A percentile compares a stretch with the other conserved stretches of the same genome.
These are phyloP conservation scores for Phylloscopus collybita DNA, from an alignment of 2,797 vertebrate species.

Conservation along the genomic window DNA sequence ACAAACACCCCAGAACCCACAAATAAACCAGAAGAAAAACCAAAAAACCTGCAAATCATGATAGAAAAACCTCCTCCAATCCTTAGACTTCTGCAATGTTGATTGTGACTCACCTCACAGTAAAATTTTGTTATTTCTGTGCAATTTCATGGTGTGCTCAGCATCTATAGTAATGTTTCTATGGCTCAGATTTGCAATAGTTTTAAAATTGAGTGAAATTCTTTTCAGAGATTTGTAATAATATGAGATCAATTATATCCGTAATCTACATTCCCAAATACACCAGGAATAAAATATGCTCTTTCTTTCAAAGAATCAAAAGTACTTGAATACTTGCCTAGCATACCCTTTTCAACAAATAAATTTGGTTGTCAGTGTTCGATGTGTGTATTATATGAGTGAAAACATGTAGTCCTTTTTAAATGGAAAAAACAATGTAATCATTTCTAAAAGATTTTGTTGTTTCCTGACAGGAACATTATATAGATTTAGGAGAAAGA, in stretches of 20 bases:
- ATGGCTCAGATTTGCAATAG: neutral
- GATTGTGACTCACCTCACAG: neutral
- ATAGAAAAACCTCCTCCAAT: neutral
- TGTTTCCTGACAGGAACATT: neutral
- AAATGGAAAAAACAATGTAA: neutral
- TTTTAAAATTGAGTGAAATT: neutral
- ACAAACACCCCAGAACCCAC: neutral
- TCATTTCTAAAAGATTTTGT: neutral
- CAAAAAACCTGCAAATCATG: rapidly evolving
- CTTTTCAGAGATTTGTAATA: neutral
- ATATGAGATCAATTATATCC: neutral
- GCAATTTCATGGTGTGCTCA: neutral
- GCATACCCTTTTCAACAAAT: neutral
- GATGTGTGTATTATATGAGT: neutral
- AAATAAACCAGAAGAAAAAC: rapidly evolving
- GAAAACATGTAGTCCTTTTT: neutral
- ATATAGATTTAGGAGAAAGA: neutral
- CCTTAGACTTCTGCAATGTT: neutral
- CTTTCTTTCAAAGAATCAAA: neutral
- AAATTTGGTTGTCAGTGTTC: neutral
- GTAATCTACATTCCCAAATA: neutral
- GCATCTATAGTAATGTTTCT: neutral
- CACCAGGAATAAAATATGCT: neutral
- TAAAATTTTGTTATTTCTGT: neutral
- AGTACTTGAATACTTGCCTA: neutral